Evolutionary conservation across 2,113 vertebrate species (phyloP).

Genomic region (Machaerirhynchus nigripectus): DNA sequence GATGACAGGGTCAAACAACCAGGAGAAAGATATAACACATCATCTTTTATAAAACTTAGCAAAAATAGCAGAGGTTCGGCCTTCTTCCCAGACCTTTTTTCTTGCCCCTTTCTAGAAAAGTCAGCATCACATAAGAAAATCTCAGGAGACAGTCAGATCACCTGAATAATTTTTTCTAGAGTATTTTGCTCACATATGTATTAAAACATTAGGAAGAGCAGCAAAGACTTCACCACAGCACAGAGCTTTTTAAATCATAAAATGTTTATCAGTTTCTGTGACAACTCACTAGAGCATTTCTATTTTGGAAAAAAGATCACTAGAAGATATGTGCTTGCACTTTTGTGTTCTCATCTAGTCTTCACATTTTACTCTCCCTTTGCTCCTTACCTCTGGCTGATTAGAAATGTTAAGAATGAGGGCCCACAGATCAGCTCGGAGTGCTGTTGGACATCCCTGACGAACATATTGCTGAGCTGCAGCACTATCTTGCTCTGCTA

Average conservation of each 20-base stretch:
- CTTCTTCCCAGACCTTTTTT: background rate
- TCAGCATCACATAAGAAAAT: background rate
- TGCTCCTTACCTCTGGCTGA: conserved; percentile 85
- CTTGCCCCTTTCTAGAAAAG: background rate
- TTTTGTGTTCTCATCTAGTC: background rate
- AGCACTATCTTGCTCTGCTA: conserved; percentile 88
- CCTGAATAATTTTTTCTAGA: background rate
- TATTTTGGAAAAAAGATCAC: background rate
- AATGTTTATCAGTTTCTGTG: background rate
- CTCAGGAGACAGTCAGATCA: background rate
- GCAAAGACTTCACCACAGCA: background rate
- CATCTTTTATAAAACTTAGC: background rate
- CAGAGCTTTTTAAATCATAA: background rate
- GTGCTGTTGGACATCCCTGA: conserved; percentile 90
- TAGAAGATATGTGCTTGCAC: background rate
- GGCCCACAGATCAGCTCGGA: conserved; percentile 91
- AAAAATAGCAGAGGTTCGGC: background rate
- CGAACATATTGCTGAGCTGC: conserved; percentile 94
- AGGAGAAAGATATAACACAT: background rate
- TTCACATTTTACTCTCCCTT: background rate
- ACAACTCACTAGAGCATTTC: background rate
- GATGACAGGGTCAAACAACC: background rate
- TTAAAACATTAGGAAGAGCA: background rate
- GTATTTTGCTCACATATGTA: background rate
- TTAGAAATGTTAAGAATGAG: conserved; percentile 90